phyloP scores from a whole-genome alignment of 2,113 vertebrate genomes.

The Crotalus viridis region DNA sequence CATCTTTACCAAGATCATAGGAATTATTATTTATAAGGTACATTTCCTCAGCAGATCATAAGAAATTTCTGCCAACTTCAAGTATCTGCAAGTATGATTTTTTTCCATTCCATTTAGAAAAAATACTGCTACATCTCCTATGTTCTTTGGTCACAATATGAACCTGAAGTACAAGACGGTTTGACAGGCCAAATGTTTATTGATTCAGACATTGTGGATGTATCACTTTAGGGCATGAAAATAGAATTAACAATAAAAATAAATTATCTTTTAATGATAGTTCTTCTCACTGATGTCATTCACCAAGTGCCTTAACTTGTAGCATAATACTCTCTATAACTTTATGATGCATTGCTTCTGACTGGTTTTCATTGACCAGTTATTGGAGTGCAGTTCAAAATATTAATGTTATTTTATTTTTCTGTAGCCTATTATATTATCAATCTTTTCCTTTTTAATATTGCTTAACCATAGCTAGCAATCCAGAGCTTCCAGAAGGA shows the following conservation, averaged over 20 bases:
- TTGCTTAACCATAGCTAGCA: conserved; percentile 4
- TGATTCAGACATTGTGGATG: not conserved
- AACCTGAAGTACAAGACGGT: not conserved
- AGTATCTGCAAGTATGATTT: no score
- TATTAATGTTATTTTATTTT: not conserved
- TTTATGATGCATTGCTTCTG: not conserved
- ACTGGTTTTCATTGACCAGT: not conserved
- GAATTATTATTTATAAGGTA: not conserved
- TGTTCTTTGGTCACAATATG: not conserved
- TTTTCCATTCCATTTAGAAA: not conserved
- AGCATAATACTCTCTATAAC: not conserved
- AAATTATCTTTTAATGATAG: not conserved
- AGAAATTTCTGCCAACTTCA: not conserved
- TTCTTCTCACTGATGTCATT: not conserved
- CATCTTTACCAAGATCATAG: not conserved
- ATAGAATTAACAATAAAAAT: not conserved
- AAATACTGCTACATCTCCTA: not conserved
- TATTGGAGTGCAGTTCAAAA: not conserved
- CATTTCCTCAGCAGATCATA: not conserved
- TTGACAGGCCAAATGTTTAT: not conserved
- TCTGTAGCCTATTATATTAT: not conserved
- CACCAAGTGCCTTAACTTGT: not conserved
- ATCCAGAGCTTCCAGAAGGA: conserved; percentile 40
- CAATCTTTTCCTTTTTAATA: not conserved
- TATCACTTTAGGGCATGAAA: not conserved